These are phyloP conservation scores for Gonioctena quinquepunctata DNA, from an alignment of 1,140 invertebrate species.

Conservation along the genomic window DNA sequence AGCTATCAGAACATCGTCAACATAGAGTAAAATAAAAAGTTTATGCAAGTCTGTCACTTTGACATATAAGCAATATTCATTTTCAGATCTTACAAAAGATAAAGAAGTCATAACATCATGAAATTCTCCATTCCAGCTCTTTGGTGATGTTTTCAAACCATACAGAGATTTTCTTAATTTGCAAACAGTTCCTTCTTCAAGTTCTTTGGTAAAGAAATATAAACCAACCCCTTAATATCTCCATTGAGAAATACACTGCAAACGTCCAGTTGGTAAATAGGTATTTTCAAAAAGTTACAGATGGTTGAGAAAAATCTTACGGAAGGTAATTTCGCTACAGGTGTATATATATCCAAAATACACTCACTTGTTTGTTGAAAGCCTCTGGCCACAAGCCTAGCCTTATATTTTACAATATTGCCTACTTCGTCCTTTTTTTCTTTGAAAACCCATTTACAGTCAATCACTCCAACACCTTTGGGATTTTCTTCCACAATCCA, in stretches of 20 bases:
- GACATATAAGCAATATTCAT: not conserved
- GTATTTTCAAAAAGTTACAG: not conserved
- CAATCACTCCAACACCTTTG: not conserved
- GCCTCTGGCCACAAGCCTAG: not conserved
- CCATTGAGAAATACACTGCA: not conserved
- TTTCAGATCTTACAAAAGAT: not conserved
- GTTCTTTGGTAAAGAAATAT: not conserved
- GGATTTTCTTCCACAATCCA: constrained; percentile 3
- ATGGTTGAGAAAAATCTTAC: constrained; percentile 4
- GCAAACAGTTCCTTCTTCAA: not conserved
- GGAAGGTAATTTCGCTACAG: constrained; percentile 1
- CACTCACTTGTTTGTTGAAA: constrained; percentile 3
- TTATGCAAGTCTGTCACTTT: not conserved
- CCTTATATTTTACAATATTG: constrained; percentile 2
- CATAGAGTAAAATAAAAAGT: not conserved
- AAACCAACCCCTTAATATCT: not conserved
- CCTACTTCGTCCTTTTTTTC: not conserved
- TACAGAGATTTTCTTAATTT: not conserved
- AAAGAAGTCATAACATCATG: not conserved
- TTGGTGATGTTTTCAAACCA: not conserved
- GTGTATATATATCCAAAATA: not conserved
- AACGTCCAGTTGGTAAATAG: no score
- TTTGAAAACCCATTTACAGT: constrained; percentile 12
- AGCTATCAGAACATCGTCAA: not conserved
- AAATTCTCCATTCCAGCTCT: not conserved